Evolutionary conservation across 2,797 vertebrate genomes (phyloP), one percentile per base, ranked within the genome.

Genomic region (Cyclura pinguis): DNA sequence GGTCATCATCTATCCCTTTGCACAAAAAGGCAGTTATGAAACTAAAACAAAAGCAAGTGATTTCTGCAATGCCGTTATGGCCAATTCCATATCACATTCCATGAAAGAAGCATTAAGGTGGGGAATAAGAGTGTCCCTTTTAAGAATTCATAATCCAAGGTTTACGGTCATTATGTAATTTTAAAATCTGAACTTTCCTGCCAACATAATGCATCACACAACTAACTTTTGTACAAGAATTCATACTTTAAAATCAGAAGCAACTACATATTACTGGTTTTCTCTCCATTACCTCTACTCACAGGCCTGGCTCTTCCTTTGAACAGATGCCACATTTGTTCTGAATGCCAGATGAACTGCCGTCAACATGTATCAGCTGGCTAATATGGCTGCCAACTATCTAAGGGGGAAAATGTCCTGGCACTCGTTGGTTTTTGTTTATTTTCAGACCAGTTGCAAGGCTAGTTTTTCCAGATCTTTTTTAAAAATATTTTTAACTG

Each of bases 261-360:
- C 18, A 35, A 32, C 59, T 9, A 7, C 64, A 80, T 27, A 18
- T 22, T 47, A 12, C 67, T 5, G 0, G 18, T 42, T 73, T 20
- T 73, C 50, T 20, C 12, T 69, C 59, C 18, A 35, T 89, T 55
- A 35, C 38, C n/a, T 50, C 35, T 27, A 64, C 35, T 50, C 38
- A n/a, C 32, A 35, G 81, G 47, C 57, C 55, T 62, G 59, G 73
- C 55, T 64, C 42, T 67, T 77, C 32, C 73, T 52, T 67, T 52
- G 32, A 76, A 78, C 72, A 89, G 69, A 85, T 89, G 82, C 69
- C 57, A 64, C 72, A 62, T 47, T 77, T 89, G 29, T 50, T 55
- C 80, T 50, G n/a, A 76, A 76, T 77, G 81, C 55, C 38, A 89
- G 55, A 84, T 32, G 42, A 89, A 20, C 55, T n/a, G 18, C 38